Evolutionary conservation across 2,888 invertebrate species (phyloP), one percentile per base, ranked within the genome.

Genomic region (Tetragonula carbonaria): DNA sequence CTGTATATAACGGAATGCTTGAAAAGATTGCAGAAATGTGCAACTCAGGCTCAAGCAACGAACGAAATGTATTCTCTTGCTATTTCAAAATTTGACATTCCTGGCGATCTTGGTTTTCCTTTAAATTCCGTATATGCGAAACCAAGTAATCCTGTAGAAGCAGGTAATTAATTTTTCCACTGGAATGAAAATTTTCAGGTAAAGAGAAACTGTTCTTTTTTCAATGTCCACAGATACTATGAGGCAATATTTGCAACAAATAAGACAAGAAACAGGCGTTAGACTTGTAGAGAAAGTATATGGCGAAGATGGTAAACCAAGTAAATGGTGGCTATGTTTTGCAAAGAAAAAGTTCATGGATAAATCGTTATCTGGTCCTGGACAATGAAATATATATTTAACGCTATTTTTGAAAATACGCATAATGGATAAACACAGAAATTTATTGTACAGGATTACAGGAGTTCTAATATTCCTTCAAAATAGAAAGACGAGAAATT

Each of bases 281-380:
- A 96, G 99, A 87, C 97, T 99, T 21, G 97, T 98, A 94, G 99
- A 99, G 83, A 98, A 97, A 95, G 99, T 94, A n/a, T 94, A 94
- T 63, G 93, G 93, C 6, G 98, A 98, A 87, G 98, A 98, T 94
- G 99, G 98, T 13, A 99, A 98, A 93, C 99, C 99, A 14, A 98
- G 98, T 94, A 99, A 99, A 95, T 99, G 99, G 99, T 99, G 99
- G 99, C 95, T 99, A 79, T 99, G 99, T 94, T 99, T 99, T 95
- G 98, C 99, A 51, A 99, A 99, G 94, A 99, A 99, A 96, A 99
- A 99, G 96, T 99, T 99, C 95, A 99, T 99, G 99, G 99, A 99
- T 95, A 99, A 99, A 94, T 98, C 98, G 51, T 95, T 99, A 51
- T 97, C 98, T 55, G 98, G 97, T 0, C 98, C 98, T 3, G 98